Base-by-base conservation (phyloP, 2,888 invertebrate genomes). In the Epinotia brunnichana region DNA sequence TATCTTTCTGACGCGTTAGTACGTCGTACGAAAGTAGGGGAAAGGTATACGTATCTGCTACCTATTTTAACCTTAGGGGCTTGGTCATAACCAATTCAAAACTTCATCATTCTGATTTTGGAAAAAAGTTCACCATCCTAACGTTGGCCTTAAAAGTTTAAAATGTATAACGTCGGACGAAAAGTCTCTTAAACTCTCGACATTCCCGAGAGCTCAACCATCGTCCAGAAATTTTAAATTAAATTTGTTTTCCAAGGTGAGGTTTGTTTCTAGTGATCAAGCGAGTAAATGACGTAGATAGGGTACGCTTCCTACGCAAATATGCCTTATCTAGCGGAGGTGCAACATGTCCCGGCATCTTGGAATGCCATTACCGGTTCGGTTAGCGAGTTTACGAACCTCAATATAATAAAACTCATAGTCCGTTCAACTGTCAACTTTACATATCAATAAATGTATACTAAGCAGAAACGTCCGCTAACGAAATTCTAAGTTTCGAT, bases 351-450 rank as follows among this genome's bases (percentile, higher is more conserved):
- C 35, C 51, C 48, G 57, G 51, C 54, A 54, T 59, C 69, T 70
- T 35, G 41, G 24, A 24, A 57, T 60, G 41, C 39, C 54, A 67
- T 71, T 71, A 71, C 71, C 66, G 71, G 71, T 67, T 11, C 48
- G 15, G 15, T 15, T 56, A 24, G 15, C 24, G 56, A 54, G 29
- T 56, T 54, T 56, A 24, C 15, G 13, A 24, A 24, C 21, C 13
- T 54, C 21, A 54, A 54, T 54, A n/a, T n/a, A n/a, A n/a, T n/a
- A n/a, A n/a, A n/a, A n/a, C n/a, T n/a, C n/a, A n/a, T n/a, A n/a
- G n/a, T n/a, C n/a, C n/a, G n/a, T n/a, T n/a, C n/a, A n/a, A n/a
- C n/a, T n/a, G n/a, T n/a, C n/a, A n/a, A n/a, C n/a, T n/a, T n/a
- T n/a, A n/a, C n/a, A n/a, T n/a, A n/a, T n/a, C n/a, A n/a, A n/a